phyloP scores from a whole-genome alignment of 1,140 invertebrate genomes.

The Neuroterus valhalla region DNA sequence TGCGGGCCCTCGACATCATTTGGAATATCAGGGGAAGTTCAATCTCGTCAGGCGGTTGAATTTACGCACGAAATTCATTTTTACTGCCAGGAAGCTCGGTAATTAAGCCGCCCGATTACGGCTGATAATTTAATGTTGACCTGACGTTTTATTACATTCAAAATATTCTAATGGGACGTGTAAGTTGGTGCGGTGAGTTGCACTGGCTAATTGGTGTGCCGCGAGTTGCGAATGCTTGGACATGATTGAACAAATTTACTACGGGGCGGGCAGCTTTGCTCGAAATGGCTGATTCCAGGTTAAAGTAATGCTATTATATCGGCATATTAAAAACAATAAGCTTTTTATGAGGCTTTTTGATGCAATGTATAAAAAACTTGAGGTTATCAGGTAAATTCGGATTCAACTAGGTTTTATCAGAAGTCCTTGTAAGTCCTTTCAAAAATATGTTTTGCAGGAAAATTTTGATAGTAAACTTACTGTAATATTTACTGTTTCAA shows the following conservation, averaged over 20 bases:
- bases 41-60: constrained; percentile 25
- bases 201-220: constrained; percentile 6
- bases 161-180: constrained; percentile 30
- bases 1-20: neutral
- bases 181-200: constrained; percentile 23
- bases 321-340: constrained; percentile 19
- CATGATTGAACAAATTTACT: constrained; percentile 25
- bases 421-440: neutral
- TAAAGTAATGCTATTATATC: constrained; percentile 17
- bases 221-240: constrained; percentile 12
- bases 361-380: neutral
- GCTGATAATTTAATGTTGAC: constrained; percentile 29
- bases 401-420: neutral
- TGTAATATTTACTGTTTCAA: too few relatives aligned
- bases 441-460: too few relatives aligned
- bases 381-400: neutral
- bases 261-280: neutral
- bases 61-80: constrained; percentile 28
- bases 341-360: neutral
- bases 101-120: constrained; percentile 20
- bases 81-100: constrained; percentile 11
- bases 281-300: neutral
- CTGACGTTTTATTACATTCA: constrained; percentile 27
- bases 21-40: constrained; percentile 12
- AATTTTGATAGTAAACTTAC: too few relatives aligned